Conservation (phyloP, 2,113 vertebrate species). For the Struthio camelus region DNA sequence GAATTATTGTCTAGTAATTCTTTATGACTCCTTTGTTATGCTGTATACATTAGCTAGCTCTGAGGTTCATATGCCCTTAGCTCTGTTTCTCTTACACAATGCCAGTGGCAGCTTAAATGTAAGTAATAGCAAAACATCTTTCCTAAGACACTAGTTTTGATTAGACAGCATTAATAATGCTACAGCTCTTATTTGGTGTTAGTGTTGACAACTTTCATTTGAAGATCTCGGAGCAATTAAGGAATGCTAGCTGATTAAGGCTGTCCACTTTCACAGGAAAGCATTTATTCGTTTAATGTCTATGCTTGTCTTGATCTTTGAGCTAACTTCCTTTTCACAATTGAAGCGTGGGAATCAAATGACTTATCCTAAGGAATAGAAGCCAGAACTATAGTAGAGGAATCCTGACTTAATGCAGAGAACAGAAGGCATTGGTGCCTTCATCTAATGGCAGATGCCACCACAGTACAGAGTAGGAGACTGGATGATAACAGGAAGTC, state of each 20-base stretch:
- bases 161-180: slow-evolving; percentile 34
- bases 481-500: not conserved
- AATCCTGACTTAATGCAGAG: not conserved
- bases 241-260: not conserved
- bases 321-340: not conserved
- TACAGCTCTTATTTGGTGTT: not conserved
- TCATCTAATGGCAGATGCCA: not conserved
- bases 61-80: slow-evolving; percentile 20
- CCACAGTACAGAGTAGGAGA: not conserved
- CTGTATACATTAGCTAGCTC: not conserved
- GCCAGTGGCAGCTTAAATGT: not conserved
- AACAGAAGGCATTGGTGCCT: not conserved
- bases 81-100: slow-evolving; percentile 34
- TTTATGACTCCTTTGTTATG: slow-evolving; percentile 38
- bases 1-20: slow-evolving; percentile 39
- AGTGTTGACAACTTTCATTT: not conserved
- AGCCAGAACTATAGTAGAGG: not conserved
- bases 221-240: not conserved
- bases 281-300: not conserved
- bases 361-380: not conserved
- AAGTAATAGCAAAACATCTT: not conserved
- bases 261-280: not conserved
- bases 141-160: slow-evolving; percentile 7
- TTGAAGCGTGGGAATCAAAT: not conserved
- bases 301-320: not conserved